Evolutionary conservation across 1,140 invertebrate species (phyloP).

Genomic region (Drosophila mayri): DNA sequence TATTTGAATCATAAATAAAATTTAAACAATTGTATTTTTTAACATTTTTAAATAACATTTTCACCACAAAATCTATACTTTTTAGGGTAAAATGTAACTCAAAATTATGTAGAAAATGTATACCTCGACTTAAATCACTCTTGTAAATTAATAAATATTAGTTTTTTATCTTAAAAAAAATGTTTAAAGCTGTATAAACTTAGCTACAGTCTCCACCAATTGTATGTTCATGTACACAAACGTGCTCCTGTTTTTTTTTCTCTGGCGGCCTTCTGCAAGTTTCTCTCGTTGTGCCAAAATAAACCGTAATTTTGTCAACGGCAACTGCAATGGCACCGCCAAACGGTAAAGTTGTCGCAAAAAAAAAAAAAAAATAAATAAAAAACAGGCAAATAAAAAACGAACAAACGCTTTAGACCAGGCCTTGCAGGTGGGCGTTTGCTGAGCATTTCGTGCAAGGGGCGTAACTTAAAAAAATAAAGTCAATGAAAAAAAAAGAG

Average conservation of each 20-base stretch:
- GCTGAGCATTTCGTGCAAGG: constrained; percentile 16
- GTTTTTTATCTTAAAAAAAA: not conserved
- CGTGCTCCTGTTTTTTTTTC: constrained; percentile 21
- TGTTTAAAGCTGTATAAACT: not conserved
- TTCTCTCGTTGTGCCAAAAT: constrained; percentile 33
- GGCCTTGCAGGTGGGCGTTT: constrained; percentile 32
- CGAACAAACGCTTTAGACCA: constrained; percentile 4
- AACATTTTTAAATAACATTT: too few relatives aligned
- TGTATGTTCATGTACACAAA: constrained; percentile 8
- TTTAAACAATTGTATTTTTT: too few relatives aligned
- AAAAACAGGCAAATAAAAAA: constrained; percentile 1
- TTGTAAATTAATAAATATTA: not conserved
- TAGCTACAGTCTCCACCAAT: constrained; percentile 9
- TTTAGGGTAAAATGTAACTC: too few relatives aligned
- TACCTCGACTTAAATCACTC: not conserved
- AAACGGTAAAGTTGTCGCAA: constrained; percentile 37
- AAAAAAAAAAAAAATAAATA: constrained; percentile 25
- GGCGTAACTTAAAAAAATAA: constrained; percentile 37
- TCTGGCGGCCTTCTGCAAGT: constrained; percentile 12
- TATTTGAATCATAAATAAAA: too few relatives aligned
- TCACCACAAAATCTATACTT: too few relatives aligned
- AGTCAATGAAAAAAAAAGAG: constrained; percentile 24
- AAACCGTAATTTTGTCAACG: constrained; percentile 62
- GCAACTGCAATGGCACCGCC: constrained; percentile 19
- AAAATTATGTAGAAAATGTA: too few relatives aligned